Evolutionary conservation across 2,113 vertebrate species (phyloP).

Genomic region (Lepus timidus): DNA sequence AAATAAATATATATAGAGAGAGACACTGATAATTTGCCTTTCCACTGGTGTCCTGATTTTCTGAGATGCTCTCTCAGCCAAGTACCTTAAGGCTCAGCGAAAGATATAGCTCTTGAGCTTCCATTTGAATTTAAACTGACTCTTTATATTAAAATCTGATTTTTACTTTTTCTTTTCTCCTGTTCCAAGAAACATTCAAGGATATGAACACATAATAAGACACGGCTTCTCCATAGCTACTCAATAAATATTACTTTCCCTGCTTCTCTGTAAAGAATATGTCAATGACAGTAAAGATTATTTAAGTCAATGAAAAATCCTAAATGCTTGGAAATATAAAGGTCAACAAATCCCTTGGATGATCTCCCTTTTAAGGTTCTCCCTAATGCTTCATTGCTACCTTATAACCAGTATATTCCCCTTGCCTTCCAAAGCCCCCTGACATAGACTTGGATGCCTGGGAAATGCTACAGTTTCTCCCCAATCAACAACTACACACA

Average conservation of each 20-base stretch:
- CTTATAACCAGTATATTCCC: neutral
- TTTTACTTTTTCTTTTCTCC: slow-evolving; percentile 25
- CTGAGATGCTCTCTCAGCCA: neutral
- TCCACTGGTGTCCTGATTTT: neutral
- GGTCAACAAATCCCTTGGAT: neutral
- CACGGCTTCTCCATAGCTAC: neutral
- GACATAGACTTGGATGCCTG: neutral
- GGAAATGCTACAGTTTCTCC: neutral
- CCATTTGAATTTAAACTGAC: slow-evolving; percentile 44
- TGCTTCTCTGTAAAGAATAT: slow-evolving; percentile 27
- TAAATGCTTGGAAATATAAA: slow-evolving; percentile 37
- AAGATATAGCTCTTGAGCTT: neutral
- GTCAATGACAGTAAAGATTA: neutral
- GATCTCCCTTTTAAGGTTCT: neutral
- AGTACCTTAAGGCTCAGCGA: neutral
- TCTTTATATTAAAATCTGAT: neutral
- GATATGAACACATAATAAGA: slow-evolving; percentile 8
- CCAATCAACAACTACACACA: neutral
- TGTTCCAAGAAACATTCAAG: slow-evolving; percentile 48
- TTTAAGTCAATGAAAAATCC: neutral
- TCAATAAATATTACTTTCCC: slow-evolving; percentile 36
- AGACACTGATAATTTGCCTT: neutral
- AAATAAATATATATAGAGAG: too few species aligned
- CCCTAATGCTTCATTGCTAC: neutral
- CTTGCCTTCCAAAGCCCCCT: neutral